phyloP scores from a whole-genome alignment of 2,797 vertebrate genomes.

The Aselliscus stoliczkanus region DNA sequence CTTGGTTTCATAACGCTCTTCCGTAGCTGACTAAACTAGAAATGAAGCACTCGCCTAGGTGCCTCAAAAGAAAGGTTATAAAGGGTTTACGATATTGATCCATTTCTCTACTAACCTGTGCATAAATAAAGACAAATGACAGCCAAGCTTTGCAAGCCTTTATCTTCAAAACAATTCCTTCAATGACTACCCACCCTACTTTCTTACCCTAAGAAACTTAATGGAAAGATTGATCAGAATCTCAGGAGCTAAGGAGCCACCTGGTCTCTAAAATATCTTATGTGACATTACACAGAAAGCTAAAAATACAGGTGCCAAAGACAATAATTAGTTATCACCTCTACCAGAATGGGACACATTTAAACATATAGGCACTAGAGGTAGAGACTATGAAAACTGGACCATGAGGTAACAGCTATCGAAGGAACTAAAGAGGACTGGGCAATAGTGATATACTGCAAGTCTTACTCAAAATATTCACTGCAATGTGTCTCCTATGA shows the following conservation, averaged over 20 bases:
- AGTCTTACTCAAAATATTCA: neutral
- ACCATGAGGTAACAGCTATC: neutral
- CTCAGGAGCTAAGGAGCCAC: neutral
- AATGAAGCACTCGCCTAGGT: too few relatives aligned
- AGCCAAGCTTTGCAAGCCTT: neutral
- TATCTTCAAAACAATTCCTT: neutral
- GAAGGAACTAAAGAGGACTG: neutral
- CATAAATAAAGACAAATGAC: neutral
- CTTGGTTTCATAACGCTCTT: conserved; percentile 1
- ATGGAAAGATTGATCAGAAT: neutral
- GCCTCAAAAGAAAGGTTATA: too few relatives aligned
- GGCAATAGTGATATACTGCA: neutral
- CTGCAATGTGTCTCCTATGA: neutral
- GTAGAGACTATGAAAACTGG: neutral
- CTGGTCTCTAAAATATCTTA: neutral
- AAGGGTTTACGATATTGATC: neutral
- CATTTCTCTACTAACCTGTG: neutral
- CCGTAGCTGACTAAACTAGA: too few relatives aligned
- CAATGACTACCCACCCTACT: neutral
- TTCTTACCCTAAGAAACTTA: neutral
- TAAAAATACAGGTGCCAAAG: neutral
- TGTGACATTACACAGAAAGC: neutral
- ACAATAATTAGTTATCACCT: neutral
- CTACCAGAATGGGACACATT: neutral
- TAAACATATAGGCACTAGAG: neutral